These are phyloP conservation scores for Mimas tiliae DNA, from an alignment of 2,888 invertebrate species.

Conservation along the genomic window DNA sequence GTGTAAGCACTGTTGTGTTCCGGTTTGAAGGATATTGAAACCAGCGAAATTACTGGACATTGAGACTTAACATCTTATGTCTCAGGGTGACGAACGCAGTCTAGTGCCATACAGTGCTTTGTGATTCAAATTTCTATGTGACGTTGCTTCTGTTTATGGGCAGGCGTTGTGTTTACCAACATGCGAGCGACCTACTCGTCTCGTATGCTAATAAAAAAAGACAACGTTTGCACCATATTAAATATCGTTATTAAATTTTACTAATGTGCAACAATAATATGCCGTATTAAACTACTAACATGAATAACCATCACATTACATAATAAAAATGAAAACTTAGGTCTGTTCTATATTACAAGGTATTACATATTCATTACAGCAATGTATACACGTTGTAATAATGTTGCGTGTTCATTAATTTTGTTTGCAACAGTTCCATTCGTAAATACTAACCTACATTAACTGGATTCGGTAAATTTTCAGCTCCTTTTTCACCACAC, in stretches of 20 bases:
- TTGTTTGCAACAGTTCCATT: slow-evolving; percentile 14
- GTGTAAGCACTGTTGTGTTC: too few relatives aligned
- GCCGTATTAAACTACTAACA: neutral
- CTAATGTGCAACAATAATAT: neutral
- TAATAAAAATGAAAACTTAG: slow-evolving; percentile 1
- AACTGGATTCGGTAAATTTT: slow-evolving; percentile 10
- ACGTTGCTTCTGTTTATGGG: too few relatives aligned
- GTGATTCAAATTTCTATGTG: too few relatives aligned
- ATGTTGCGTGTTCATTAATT: slow-evolving; percentile 11
- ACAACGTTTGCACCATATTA: too few relatives aligned
- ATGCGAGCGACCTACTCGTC: too few relatives aligned
- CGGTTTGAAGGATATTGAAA: too few relatives aligned
- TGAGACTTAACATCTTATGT: too few relatives aligned
- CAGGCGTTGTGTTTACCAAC: too few relatives aligned
- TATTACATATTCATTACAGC: slow-evolving; percentile 19
- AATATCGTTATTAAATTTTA: neutral
- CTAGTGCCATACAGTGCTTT: too few relatives aligned
- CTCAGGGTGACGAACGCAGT: too few relatives aligned
- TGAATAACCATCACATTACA: neutral
- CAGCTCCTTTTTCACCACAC: slow-evolving; percentile 4
- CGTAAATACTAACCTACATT: neutral
- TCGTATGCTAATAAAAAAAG: too few relatives aligned
- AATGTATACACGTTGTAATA: neutral
- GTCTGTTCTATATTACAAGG: slow-evolving; percentile 13
- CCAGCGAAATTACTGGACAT: too few relatives aligned